Percentiles rank a stretch among this genome's conserved stretches.
phyloP scores from a whole-genome alignment of 2,113 vertebrate species.

The Alligator mississippiensis region DNA sequence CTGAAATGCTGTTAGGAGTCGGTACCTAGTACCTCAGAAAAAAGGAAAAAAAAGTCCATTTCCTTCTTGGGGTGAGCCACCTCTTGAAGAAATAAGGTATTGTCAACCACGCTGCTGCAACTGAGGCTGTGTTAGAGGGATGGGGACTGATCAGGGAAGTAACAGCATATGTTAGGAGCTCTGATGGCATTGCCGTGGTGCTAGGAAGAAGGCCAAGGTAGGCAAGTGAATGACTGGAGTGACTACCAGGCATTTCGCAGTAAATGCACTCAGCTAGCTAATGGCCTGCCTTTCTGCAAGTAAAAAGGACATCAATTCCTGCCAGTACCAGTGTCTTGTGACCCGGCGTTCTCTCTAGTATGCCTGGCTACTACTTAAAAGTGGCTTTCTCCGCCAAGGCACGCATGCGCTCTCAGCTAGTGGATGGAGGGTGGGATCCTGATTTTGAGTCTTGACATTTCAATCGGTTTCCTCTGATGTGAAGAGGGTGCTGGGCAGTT shows the following conservation, averaged over 20 bases:
- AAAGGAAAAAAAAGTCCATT: neutral
- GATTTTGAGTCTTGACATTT: neutral
- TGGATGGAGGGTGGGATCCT: accelerated
- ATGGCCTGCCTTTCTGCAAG: neutral
- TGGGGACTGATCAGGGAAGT: neutral
- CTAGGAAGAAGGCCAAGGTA: neutral
- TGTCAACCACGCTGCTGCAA: neutral
- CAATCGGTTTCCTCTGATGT: accelerated
- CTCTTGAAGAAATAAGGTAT: neutral
- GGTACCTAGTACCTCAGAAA: neutral
- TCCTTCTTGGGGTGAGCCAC: neutral
- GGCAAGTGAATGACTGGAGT: accelerated
- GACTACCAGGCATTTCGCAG: accelerated
- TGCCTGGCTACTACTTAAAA: neutral
- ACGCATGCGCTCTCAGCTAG: neutral
- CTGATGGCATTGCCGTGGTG: neutral
- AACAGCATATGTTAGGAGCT: neutral
- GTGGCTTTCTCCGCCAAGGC: neutral
- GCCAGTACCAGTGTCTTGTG: accelerated
- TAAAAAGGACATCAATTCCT: accelerated
- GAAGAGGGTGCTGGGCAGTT: neutral
- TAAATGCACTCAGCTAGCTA: accelerated
- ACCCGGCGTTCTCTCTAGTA: neutral
- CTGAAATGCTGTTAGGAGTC: neutral
- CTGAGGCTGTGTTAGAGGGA: neutral